Conservation (phyloP, 2,888 invertebrate genomes). For the Metacarcinus magister region DNA sequence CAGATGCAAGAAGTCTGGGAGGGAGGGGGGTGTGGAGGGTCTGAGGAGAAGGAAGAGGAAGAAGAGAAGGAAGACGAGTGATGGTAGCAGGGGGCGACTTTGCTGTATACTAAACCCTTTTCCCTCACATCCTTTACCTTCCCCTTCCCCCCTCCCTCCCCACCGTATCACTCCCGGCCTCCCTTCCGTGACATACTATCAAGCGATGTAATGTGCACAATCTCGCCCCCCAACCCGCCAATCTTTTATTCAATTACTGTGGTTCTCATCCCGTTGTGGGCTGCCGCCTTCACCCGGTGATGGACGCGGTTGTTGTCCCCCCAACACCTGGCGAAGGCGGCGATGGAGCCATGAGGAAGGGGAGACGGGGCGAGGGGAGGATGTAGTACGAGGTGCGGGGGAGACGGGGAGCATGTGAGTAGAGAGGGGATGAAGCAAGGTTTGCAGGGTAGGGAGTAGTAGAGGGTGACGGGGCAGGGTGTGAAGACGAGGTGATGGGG, state of each 20-base stretch:
- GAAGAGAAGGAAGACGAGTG: neutral
- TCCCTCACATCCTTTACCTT: neutral
- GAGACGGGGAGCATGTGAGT: neutral
- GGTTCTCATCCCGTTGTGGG: neutral
- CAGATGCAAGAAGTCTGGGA: neutral
- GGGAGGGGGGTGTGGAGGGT: too few relatives aligned
- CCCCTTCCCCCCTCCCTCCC: neutral
- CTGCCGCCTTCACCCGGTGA: neutral
- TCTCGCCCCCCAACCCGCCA: neutral
- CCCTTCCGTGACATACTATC: conserved; percentile 21
- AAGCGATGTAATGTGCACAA: neutral
- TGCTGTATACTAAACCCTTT: neutral
- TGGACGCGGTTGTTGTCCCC: conserved; percentile 36
- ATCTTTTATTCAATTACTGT: conserved; percentile 31
- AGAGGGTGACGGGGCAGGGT: neutral
- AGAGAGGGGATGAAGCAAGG: neutral
- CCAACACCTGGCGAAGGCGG: neutral
- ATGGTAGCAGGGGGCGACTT: neutral
- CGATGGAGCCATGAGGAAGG: neutral
- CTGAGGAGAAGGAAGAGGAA: too few relatives aligned
- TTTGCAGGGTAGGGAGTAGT: neutral
- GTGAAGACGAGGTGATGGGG: neutral
- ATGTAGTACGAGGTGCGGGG: neutral
- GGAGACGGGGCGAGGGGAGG: neutral
- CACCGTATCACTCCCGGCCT: neutral